These are phyloP conservation scores for Polymixis lichenea DNA, from an alignment of 2,888 invertebrate genomes.

Conservation along the genomic window DNA sequence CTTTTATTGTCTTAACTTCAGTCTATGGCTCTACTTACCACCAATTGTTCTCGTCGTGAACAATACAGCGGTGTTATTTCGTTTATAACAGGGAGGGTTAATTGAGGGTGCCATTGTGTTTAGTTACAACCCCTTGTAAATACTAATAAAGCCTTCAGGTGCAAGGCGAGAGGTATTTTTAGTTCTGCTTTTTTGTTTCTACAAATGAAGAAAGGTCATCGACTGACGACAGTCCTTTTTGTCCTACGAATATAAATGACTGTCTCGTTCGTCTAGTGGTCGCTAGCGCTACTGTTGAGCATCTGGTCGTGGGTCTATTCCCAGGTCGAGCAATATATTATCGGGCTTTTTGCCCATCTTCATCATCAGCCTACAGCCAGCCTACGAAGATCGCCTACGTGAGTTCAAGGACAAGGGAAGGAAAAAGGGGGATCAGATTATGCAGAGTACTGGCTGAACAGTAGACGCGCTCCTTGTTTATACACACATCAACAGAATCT, in stretches of 20 bases:
- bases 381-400: too few species aligned
- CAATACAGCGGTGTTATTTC: slow-evolving; percentile 36
- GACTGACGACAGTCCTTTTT: neutral
- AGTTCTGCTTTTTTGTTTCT: neutral
- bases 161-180: neutral
- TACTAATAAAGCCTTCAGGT: slow-evolving; percentile 38
- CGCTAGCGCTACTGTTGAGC: too few species aligned
- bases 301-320: too few species aligned
- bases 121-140: slow-evolving; percentile 38
- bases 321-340: too few species aligned
- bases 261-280: too few species aligned
- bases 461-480: too few species aligned
- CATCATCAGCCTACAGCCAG: too few species aligned
- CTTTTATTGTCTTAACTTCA: neutral
- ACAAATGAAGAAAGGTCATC: neutral
- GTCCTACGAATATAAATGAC: neutral
- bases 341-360: too few species aligned
- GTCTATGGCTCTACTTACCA: slow-evolving; percentile 7
- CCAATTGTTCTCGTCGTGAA: slow-evolving; percentile 37
- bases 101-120: slow-evolving; percentile 38
- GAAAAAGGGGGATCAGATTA: neutral
- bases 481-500: too few species aligned
- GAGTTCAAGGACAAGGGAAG: too few species aligned
- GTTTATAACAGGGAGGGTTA: slow-evolving; percentile 15
- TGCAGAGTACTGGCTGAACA: too few species aligned